Conservation (phyloP, 2,888 invertebrate species). For the Cenopis cana region DNA sequence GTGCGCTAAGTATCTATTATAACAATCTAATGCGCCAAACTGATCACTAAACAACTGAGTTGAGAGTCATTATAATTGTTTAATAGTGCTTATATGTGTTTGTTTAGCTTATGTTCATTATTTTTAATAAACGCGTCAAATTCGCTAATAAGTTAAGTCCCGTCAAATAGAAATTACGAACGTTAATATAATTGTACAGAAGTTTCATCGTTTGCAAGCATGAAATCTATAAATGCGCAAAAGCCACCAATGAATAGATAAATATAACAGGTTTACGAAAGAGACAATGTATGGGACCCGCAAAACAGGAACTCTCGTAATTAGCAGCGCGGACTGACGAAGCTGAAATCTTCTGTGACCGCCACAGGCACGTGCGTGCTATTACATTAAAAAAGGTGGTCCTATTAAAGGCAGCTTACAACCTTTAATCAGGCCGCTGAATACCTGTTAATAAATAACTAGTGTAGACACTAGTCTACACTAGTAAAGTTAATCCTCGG, state of each 20-base stretch:
- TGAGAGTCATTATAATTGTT: too few relatives aligned
- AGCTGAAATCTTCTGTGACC: slow-evolving; percentile 11
- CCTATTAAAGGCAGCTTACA: slow-evolving; percentile 14
- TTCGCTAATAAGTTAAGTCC: too few relatives aligned
- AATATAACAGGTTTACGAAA: background rate
- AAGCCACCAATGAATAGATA: slow-evolving; percentile 5
- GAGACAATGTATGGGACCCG: background rate
- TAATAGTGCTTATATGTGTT: too few relatives aligned
- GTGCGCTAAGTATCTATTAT: too few relatives aligned
- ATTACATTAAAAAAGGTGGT: slow-evolving; percentile 17
- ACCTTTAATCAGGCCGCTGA: slow-evolving; percentile 22
- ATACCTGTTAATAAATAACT: too few relatives aligned
- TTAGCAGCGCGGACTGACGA: background rate
- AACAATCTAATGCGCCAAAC: background rate
- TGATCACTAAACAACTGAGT: too few relatives aligned
- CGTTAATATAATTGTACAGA: too few relatives aligned
- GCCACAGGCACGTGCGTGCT: slow-evolving; percentile 20
- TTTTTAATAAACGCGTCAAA: too few relatives aligned
- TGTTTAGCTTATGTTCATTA: too few relatives aligned
- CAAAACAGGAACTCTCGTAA: slow-evolving; percentile 5
- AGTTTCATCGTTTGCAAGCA: background rate
- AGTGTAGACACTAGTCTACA: slow-evolving; percentile 5
- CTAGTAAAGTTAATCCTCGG: slow-evolving; percentile 25
- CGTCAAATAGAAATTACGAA: too few relatives aligned
- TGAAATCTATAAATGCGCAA: background rate